These are phyloP conservation scores for Pelobates cultripes DNA, from an alignment of 2,797 vertebrate genomes.

Conservation along the genomic window DNA sequence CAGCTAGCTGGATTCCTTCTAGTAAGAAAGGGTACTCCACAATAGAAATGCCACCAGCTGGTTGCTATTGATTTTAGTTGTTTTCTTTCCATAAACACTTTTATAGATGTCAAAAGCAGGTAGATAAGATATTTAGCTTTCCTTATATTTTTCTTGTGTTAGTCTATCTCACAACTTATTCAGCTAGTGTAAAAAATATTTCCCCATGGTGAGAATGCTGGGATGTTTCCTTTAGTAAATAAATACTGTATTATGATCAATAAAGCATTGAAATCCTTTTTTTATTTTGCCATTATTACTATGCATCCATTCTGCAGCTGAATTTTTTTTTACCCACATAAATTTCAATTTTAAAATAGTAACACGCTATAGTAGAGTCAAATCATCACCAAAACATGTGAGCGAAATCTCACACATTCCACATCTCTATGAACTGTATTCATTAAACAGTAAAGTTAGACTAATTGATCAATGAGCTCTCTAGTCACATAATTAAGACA, in stretches of 20 bases:
- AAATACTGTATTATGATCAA: neutral
- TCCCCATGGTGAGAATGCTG: constrained; percentile 6
- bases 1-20: neutral
- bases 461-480: neutral
- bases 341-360: neutral
- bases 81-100: constrained; percentile 5
- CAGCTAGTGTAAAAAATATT: neutral
- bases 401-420: no score
- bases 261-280: neutral
- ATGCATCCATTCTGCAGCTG: neutral
- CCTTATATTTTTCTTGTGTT: constrained; percentile 2
- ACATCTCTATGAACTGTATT: neutral
- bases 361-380: no score
- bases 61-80: constrained; percentile 11
- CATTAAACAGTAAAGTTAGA: neutral
- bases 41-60: constrained; percentile 20
- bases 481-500: neutral
- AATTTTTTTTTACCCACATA: neutral
- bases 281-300: neutral
- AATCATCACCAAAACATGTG: no score
- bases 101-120: constrained; percentile 3
- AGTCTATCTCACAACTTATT: neutral
- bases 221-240: constrained; percentile 8
- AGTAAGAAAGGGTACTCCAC: neutral
- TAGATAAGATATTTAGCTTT: constrained; percentile 14